Conservation (phyloP, 2,888 invertebrate genomes). For the Iphiclides podalirius region DNA sequence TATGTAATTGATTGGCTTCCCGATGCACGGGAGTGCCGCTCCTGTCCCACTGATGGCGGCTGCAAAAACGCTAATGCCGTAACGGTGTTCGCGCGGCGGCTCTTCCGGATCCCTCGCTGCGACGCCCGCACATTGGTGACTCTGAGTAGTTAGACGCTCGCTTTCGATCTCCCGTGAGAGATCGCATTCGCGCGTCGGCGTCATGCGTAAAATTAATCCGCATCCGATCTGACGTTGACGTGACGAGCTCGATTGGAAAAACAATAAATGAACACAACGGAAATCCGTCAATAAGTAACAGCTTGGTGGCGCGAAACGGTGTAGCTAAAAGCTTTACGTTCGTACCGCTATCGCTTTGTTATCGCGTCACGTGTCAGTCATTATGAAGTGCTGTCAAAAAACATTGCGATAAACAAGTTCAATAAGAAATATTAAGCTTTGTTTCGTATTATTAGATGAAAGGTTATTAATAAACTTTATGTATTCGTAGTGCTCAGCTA, state of each 20-base stretch:
- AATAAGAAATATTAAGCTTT: neutral
- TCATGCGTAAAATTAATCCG: slow-evolving; percentile 18
- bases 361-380: slow-evolving; percentile 9
- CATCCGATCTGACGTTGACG: slow-evolving; percentile 7
- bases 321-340: slow-evolving; percentile 17
- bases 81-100: slow-evolving; percentile 47
- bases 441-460: no score
- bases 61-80: slow-evolving; percentile 75
- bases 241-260: slow-evolving; percentile 3
- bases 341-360: slow-evolving; percentile 1
- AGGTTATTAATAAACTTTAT: no score
- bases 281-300: slow-evolving; percentile 35
- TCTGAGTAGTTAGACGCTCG: no score
- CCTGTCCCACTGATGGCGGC: slow-evolving; percentile 68
- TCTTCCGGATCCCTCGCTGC: slow-evolving; percentile 43
- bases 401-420: slow-evolving; percentile 37
- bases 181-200: slow-evolving; percentile 4
- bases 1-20: slow-evolving; percentile 76
- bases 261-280: slow-evolving; percentile 33
- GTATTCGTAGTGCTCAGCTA: slow-evolving; percentile 25
- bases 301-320: slow-evolving; percentile 5
- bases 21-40: slow-evolving; percentile 58
- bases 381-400: slow-evolving; percentile 41
- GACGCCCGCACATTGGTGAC: slow-evolving; percentile 21
- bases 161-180: no score